Conservation (phyloP, 2,888 invertebrate species). For the Hirtodrosophila alboralis region DNA sequence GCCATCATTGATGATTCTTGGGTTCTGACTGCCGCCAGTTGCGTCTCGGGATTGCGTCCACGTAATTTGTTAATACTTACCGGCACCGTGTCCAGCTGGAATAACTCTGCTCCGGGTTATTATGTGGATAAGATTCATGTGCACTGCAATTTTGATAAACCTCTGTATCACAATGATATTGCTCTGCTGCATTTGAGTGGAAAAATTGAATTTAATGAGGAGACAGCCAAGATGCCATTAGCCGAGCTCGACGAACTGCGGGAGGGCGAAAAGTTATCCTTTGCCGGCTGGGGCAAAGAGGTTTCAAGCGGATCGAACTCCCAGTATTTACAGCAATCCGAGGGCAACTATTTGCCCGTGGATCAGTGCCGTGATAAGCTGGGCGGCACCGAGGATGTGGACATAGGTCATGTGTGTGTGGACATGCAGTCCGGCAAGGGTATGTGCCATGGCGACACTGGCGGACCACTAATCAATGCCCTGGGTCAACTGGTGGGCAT, state of each 20-base stretch:
- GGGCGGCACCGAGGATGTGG: slow-evolving; percentile 84
- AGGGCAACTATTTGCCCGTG: slow-evolving; percentile 85
- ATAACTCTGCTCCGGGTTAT: slow-evolving; percentile 37
- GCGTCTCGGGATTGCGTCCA: slow-evolving; percentile 60
- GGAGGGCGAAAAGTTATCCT: slow-evolving; percentile 85
- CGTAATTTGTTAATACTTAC: slow-evolving; percentile 48
- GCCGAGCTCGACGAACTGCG: slow-evolving; percentile 77
- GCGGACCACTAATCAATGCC: slow-evolving; percentile 71
- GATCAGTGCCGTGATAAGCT: slow-evolving; percentile 85
- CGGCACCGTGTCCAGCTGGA: slow-evolving; percentile 67
- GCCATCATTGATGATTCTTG: slow-evolving; percentile 62
- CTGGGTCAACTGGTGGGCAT: slow-evolving; percentile 68
- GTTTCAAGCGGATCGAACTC: slow-evolving; percentile 83
- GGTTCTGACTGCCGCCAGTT: slow-evolving; percentile 79
- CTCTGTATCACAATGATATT: slow-evolving; percentile 86
- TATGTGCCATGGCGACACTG: slow-evolving; percentile 75
- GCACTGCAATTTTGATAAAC: slow-evolving; percentile 73
- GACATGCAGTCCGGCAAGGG: slow-evolving; percentile 85
- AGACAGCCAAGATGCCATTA: slow-evolving; percentile 85
- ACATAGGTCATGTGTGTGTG: slow-evolving; percentile 86
- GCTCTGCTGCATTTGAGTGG: slow-evolving; percentile 86
- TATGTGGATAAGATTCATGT: slow-evolving; percentile 44
- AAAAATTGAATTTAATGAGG: slow-evolving; percentile 85
- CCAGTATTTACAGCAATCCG: slow-evolving; percentile 85
- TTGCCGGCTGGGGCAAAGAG: slow-evolving; percentile 87